phyloP scores from a whole-genome alignment of 2,113 vertebrate genomes.

The Toxostoma redivivum region DNA sequence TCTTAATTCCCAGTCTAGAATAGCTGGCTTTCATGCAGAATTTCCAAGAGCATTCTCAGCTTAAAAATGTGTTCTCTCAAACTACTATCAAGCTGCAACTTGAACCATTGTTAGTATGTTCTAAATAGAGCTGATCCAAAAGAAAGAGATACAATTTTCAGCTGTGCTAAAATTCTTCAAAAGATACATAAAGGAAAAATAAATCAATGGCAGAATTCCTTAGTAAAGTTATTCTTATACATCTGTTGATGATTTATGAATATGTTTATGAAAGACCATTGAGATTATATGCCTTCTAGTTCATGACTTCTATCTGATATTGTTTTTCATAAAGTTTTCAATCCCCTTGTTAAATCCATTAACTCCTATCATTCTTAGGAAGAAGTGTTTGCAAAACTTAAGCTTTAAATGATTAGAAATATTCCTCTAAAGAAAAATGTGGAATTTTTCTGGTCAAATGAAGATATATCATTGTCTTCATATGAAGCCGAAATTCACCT shows the following conservation, averaged over 20 bases:
- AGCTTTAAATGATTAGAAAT: background rate
- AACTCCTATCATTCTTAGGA: background rate
- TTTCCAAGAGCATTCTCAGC: background rate
- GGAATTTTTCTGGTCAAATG: background rate
- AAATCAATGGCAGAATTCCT: background rate
- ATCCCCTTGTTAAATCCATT: background rate
- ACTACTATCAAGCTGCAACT: background rate
- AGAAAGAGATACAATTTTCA: background rate
- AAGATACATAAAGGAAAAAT: background rate
- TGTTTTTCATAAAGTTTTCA: background rate
- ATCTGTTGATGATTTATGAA: background rate
- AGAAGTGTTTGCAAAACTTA: background rate
- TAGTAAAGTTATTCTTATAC: background rate
- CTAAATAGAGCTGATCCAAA: background rate
- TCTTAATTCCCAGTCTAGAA: background rate
- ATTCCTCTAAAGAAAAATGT: background rate
- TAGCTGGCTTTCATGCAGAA: background rate
- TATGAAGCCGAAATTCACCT: background rate
- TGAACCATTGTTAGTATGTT: background rate
- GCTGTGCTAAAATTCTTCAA: background rate
- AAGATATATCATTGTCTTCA: background rate
- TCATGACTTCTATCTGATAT: background rate
- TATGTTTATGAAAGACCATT: background rate
- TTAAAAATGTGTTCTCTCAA: background rate
- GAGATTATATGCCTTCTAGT: background rate